Percentiles rank a stretch among this genome's conserved stretches.
These are phyloP conservation scores for Mesoligia furuncula DNA, from an alignment of 2,888 invertebrate genomes.

Conservation along the genomic window DNA sequence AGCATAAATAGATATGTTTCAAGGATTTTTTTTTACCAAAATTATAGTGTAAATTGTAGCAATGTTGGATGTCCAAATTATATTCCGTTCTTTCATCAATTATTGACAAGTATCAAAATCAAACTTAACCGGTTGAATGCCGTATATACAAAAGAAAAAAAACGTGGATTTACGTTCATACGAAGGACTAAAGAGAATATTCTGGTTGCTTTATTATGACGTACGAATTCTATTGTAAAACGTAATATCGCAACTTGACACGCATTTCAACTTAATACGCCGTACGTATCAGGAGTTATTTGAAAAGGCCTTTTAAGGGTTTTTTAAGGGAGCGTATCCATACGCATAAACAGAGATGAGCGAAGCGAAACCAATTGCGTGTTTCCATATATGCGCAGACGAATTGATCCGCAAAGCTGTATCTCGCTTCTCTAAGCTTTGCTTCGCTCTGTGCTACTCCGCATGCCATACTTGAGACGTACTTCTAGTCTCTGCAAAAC, in stretches of 20 bases:
- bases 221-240: neutral
- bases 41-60: neutral
- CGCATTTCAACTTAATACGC: conserved; percentile 9
- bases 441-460: neutral
- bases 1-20: neutral
- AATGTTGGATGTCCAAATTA: neutral
- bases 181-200: neutral
- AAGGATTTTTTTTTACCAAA: neutral
- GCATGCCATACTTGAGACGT: too few relatives aligned
- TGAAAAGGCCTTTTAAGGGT: neutral
- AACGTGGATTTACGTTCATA: too few relatives aligned
- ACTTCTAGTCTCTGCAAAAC: neutral
- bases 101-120: neutral
- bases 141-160: too few relatives aligned
- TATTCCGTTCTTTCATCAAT: neutral
- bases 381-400: neutral
- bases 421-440: neutral
- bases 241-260: conserved; percentile 3
- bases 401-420: neutral
- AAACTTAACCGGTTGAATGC: neutral
- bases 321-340: too few relatives aligned
- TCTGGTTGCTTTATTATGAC: neutral
- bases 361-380: neutral
- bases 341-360: neutral
- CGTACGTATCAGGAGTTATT: conserved; percentile 3